Conservation (phyloP, 2,797 vertebrate genomes). For the Rhinoraja longicauda region DNA sequence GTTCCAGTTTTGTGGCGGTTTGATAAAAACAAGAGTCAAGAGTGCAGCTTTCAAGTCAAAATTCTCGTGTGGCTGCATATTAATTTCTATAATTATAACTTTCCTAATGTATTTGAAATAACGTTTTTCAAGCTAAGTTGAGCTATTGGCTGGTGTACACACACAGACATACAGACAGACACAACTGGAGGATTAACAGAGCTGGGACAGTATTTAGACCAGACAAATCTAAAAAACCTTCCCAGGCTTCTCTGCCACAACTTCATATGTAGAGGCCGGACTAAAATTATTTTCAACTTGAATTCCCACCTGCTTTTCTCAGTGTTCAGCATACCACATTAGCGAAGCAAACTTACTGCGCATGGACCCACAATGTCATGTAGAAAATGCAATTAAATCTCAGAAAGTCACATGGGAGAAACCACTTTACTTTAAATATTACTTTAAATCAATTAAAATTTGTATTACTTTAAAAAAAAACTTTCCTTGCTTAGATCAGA, state of each 20-base stretch:
- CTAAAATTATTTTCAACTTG: background rate
- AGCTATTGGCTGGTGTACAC: background rate
- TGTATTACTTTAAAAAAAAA: no score
- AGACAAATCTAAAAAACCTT: background rate
- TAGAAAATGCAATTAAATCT: background rate
- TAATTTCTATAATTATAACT: background rate
- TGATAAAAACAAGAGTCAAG: background rate
- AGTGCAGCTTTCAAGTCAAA: background rate
- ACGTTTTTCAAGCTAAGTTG: background rate
- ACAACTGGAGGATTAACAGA: background rate
- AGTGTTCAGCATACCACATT: background rate
- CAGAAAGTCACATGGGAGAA: background rate
- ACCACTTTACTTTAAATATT: background rate
- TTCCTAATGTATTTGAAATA: background rate
- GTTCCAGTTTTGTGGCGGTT: background rate
- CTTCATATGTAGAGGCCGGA: background rate
- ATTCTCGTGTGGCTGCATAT: background rate
- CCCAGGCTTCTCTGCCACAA: background rate
- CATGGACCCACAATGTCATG: background rate
- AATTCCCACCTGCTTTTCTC: background rate
- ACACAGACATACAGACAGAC: background rate
- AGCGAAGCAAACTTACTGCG: background rate
- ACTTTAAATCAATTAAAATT: no score
- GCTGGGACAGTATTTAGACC: background rate
- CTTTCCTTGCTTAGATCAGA: background rate